Evolutionary conservation across 2,113 vertebrate genomes (phyloP), one percentile per base, ranked within the genome.

Genomic region (Microcebus lehilahytsara): DNA sequence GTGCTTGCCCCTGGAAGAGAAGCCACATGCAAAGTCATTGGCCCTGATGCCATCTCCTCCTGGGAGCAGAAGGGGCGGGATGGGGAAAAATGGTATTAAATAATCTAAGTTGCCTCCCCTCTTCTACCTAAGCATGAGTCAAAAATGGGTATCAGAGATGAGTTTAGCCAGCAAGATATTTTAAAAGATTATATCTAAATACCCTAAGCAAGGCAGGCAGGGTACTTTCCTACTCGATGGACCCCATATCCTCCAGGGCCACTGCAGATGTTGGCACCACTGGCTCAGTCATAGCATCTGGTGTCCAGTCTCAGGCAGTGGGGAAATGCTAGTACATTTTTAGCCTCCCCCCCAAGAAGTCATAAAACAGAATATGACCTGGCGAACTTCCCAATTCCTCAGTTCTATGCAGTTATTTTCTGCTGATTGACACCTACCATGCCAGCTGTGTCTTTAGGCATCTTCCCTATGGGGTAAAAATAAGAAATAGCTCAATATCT

Each of bases 401-500:
- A 42, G 67, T 64, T 80, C 75, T 56, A 14, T 37, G 66, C 75
- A 67, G 78, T 56, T 96, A 11, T 89, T 88, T 95, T 89, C 66
- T 51, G 32, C 60, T 77, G 51, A 85, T 69, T 51, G 34, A 53
- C 4, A 69, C 30, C 32, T 72, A 3, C 34, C 40, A 25, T 12
- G 72, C 32, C 71, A 92, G 77, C n/a, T 86, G 13, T 84, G 93
- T 89, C 53, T 96, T 78, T 77, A 81, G 75, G 84, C 74, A n/a
- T 58, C 88, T 92, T 22, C 64, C n/a, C 51, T 89, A 12, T 16
- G 67, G 27, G 37, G 32, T 49, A 58, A 95, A 96, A 88, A 66
- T 14, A 56, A 93, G 80, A 60, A 91, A 27, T 62, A 60, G 37
- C 40, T 79, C n/a, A 20, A 84, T 86, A 90, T 69, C 74, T 42